Evolutionary conservation across 2,888 invertebrate genomes (phyloP), one percentile per base, ranked within the genome.

Genomic region (Hyppa rectilinea): DNA sequence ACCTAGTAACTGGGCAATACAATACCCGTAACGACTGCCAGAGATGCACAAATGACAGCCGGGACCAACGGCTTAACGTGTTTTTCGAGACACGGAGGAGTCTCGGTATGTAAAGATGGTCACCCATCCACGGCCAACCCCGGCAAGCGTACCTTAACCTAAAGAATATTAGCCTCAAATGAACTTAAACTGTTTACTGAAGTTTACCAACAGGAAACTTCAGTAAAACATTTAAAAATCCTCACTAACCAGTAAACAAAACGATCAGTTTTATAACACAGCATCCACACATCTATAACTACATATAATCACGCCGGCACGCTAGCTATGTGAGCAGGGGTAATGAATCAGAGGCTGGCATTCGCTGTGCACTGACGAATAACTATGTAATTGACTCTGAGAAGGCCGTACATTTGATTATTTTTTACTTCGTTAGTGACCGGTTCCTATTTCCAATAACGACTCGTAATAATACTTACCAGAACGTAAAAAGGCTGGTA

Each of bases 311-410:
- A 78, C 60, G 67, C 50, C 23, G 85, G 82, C 85, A 80, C 84
- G 85, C 82, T 62, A 56, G 90, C 87, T 73, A 90, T 88, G 87
- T 85, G 83, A 80, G 76, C 81, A 78, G 74, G 50, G 77, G 77
- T 80, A 84, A 90, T 92, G 90, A 90, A 91, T 92, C 91, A 91
- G 81, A 72, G 84, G 77, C 58, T 62, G 84, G 86, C 83, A 85
- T 87, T 85, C 84, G 73, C 61, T 71, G 71, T 47, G 45, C 81
- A 62, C 79, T 84, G 85, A 85, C 78, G 84, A 87, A 88, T 88
- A 86, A 81, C 87, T 82, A 75, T 72, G 85, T 89, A 88, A 89
- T 89, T 88, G 87, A 83, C 83, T 84, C 83, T 68, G 68, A 77
- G 81, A 82, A 80, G 40, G 66, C 70, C 78, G 71, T 74, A 80